These are phyloP conservation scores for Plutomurus gul DNA, from an alignment of 1,140 invertebrate genomes.

Conservation along the genomic window DNA sequence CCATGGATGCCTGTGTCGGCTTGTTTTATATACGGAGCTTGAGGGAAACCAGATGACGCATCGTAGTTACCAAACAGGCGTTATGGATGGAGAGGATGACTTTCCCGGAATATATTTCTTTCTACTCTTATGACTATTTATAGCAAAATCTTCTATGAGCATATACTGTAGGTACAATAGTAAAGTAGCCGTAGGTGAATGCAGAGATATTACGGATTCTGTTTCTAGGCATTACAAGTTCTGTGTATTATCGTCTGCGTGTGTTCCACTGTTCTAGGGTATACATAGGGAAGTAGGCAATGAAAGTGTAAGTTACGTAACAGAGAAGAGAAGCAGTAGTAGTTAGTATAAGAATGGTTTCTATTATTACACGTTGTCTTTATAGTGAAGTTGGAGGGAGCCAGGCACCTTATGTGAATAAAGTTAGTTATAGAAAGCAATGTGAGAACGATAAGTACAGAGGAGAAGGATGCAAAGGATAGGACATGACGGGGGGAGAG, in stretches of 20 bases:
- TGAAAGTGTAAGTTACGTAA: not conserved
- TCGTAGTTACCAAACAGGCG: slow-evolving; percentile 9
- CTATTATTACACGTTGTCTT: not conserved
- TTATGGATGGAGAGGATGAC: not conserved
- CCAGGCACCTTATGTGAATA: too few species aligned
- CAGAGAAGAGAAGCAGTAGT: not conserved
- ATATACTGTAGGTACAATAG: too few species aligned
- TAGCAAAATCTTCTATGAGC: too few species aligned
- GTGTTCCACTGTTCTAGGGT: too few species aligned
- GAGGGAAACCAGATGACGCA: slow-evolving; percentile 33
- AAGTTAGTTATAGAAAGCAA: not conserved
- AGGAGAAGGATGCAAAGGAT: too few species aligned
- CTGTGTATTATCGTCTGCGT: too few species aligned
- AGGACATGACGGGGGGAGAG: not conserved
- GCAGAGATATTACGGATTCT: too few species aligned
- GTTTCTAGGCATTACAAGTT: too few species aligned
- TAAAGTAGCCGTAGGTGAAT: too few species aligned
- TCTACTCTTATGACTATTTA: not conserved
- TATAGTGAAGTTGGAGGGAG: too few species aligned
- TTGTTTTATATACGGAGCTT: slow-evolving; percentile 17
- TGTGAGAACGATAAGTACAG: not conserved
- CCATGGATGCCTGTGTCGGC: not conserved
- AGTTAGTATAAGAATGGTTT: not conserved
- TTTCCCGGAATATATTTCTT: too few species aligned
- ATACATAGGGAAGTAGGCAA: not conserved